Evolutionary conservation across 2,888 invertebrate genomes (phyloP), one percentile per base, ranked within the genome.

Genomic region (Thera britannica): DNA sequence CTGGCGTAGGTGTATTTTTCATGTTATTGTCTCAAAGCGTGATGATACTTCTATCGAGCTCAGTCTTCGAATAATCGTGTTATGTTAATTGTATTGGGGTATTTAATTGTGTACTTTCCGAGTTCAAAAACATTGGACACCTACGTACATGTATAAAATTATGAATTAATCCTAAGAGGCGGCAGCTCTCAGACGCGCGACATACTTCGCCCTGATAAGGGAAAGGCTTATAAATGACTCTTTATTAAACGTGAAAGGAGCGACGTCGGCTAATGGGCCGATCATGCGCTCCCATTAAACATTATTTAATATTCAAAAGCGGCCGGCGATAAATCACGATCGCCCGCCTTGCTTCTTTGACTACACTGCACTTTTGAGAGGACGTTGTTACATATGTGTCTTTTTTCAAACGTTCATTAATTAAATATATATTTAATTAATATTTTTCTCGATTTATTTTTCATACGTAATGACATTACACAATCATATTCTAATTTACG

Each of bases 241-340:
- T 93, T 93, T 93, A 93, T 93, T 93, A 93, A 93, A 93, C 90
- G 91, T 92, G 93, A 92, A 92, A 92, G 92, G 92, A 93, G 84
- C 90, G 90, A 89, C 90, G 91, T 86, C 90, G 90, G 92, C 92
- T 93, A 93, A 93, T 93, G 93, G 93, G 90, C 89, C 90, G 92
- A 93, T 93, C 93, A 93, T 93, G 93, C 93, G 93, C 93, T 92
- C 92, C 92, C 93, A 93, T 93, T 93, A 93, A 92, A 92, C 89
- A 93, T 93, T 93, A 93, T 93, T 93, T 93, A 93, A 93, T 93
- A 93, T 93, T 93, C 93, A 93, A 93, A 93, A 93, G 92, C 89
- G 84, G 82, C 90, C 90, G 86, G 83, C 88, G 85, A 93, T 93
- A 93, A 93, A 93, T 93, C 93, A 92, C 90, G 90, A 86, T 85